Percentiles rank a stretch among this genome's conserved stretches.
Conservation (phyloP, 2,113 vertebrate genomes). For the Sebastes schlegelii region DNA sequence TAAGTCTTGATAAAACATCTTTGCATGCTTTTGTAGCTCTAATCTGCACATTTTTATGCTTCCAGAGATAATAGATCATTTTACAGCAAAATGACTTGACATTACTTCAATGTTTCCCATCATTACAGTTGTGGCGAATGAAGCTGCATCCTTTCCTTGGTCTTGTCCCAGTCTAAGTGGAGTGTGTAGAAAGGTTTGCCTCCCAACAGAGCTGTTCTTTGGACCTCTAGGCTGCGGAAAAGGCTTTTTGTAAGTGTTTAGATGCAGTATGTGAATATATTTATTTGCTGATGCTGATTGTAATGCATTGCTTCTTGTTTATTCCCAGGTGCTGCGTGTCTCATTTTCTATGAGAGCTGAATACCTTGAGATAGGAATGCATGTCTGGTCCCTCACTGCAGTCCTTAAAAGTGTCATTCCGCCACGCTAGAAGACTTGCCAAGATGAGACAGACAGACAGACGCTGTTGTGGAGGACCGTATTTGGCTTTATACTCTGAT, state of each 20-base stretch:
- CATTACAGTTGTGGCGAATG: slow-evolving; percentile 74
- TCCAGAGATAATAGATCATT: neutral
- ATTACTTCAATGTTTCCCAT: neutral
- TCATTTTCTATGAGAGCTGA: slow-evolving; percentile 76
- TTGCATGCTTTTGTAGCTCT: neutral
- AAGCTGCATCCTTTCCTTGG: slow-evolving; percentile 81
- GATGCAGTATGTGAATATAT: neutral
- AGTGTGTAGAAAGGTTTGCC: slow-evolving; percentile 81
- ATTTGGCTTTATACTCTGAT: slow-evolving; percentile 25
- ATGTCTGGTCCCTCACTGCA: neutral
- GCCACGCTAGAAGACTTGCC: neutral
- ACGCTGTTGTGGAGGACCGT: neutral
- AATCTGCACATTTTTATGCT: neutral
- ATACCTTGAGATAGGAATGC: slow-evolving; percentile 2
- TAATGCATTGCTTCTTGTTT: slow-evolving; percentile 13
- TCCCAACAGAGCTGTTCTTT: slow-evolving; percentile 83
- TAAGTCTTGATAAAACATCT: slow-evolving; percentile 63
- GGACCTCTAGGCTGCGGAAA: slow-evolving; percentile 84
- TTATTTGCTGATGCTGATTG: neutral
- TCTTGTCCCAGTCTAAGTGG: slow-evolving; percentile 80
- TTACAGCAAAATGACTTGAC: neutral
- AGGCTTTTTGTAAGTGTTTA: slow-evolving; percentile 76
- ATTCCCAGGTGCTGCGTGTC: slow-evolving; percentile 83
- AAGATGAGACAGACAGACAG: slow-evolving; percentile 28
- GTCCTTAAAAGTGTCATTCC: slow-evolving; percentile 1